These are phyloP conservation scores for Lycocerus yunnanus DNA, from an alignment of 2,888 invertebrate species.

Conservation along the genomic window DNA sequence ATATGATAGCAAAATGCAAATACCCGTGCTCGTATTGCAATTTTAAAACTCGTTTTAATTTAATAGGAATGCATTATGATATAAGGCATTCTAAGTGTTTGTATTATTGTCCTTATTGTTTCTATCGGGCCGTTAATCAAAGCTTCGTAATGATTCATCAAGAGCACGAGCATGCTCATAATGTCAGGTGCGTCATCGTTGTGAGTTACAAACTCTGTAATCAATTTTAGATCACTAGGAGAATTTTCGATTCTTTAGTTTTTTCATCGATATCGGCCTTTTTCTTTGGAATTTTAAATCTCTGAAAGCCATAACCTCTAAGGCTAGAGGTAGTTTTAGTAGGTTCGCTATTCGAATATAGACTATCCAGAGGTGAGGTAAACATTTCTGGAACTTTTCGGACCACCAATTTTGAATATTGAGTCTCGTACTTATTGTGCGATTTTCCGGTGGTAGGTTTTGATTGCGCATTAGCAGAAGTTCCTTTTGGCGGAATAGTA, in stretches of 20 bases:
- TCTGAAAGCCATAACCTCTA: slow-evolving; percentile 58
- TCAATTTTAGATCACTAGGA: slow-evolving; percentile 41
- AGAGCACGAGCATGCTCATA: slow-evolving; percentile 48
- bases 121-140: slow-evolving; percentile 66
- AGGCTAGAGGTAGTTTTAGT: slow-evolving; percentile 52
- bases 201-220: slow-evolving; percentile 44
- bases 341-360: slow-evolving; percentile 54
- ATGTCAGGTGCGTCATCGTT: slow-evolving; percentile 34
- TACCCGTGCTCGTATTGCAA: slow-evolving; percentile 59
- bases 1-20: slow-evolving; percentile 19
- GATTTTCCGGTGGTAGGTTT: slow-evolving; percentile 2
- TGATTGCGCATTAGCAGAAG: background rate
- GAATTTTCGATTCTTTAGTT: background rate
- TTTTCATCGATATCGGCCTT: slow-evolving; percentile 38
- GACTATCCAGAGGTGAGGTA: slow-evolving; percentile 57
- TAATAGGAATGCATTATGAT: slow-evolving; percentile 60
- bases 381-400: slow-evolving; percentile 46
- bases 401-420: slow-evolving; percentile 30
- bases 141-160: slow-evolving; percentile 68
- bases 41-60: slow-evolving; percentile 55
- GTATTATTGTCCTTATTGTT: slow-evolving; percentile 69
- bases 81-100: slow-evolving; percentile 65
- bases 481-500: background rate
- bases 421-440: slow-evolving; percentile 32
- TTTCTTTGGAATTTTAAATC: slow-evolving; percentile 62